These are phyloP conservation scores for Dascillus cervinus DNA, from an alignment of 2,888 invertebrate genomes.

Conservation along the genomic window DNA sequence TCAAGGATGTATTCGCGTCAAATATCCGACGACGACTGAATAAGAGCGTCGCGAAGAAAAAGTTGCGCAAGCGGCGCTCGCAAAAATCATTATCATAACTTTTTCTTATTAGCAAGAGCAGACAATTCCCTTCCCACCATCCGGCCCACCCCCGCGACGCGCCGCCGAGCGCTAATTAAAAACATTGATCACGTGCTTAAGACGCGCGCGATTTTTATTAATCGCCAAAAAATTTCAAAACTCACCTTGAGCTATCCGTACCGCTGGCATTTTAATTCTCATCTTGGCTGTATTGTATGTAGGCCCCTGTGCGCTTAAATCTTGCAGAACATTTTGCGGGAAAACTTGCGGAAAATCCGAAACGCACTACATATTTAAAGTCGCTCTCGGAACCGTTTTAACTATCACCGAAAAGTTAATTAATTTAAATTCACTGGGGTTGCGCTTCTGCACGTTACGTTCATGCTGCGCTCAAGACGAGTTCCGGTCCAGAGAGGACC, in stretches of 20 bases:
- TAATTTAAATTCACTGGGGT: too few species aligned
- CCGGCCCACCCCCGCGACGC: constrained; percentile 25
- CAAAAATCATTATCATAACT: constrained; percentile 43
- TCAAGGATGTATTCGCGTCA: constrained; percentile 20
- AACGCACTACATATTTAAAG: too few species aligned
- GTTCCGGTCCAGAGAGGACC: constrained; percentile 26
- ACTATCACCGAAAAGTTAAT: too few species aligned
- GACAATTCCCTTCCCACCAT: constrained; percentile 38
- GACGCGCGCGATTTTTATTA: constrained; percentile 16
- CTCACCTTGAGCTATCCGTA: constrained; percentile 94
- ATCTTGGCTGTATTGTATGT: constrained; percentile 67
- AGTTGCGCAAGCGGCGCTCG: constrained; percentile 38
- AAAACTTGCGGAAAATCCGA: too few species aligned
- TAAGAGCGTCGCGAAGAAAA: constrained; percentile 29
- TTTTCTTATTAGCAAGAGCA: constrained; percentile 40
- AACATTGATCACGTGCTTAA: constrained; percentile 32
- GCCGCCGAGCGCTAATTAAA: constrained; percentile 28
- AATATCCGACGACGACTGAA: constrained; percentile 25
- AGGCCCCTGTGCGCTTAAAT: too few species aligned
- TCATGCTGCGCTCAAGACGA: constrained; percentile 15
- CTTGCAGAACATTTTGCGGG: too few species aligned
- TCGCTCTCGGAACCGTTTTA: too few species aligned
- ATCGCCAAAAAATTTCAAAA: constrained; percentile 17
- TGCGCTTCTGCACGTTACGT: too few species aligned
- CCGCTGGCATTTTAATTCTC: constrained; percentile 97